Base-by-base conservation (phyloP, 2,888 invertebrate genomes). In the Drymonia ruficornis region DNA sequence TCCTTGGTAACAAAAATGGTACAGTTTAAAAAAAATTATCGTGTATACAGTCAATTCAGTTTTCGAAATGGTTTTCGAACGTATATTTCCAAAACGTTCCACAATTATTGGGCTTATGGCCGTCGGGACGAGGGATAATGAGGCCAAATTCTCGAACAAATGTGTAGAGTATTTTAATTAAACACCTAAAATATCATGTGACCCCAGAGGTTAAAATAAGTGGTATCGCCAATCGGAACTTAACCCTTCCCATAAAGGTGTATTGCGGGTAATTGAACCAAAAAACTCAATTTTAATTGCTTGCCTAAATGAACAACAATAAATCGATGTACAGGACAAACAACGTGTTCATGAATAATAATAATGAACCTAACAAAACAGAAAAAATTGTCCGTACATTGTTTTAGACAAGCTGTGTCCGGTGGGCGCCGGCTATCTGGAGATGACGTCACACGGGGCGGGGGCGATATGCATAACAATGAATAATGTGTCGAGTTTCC, bases 401-500 rank as follows among this genome's bases (percentile, higher is more conserved):
- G 69, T 62, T 71, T 71, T 59, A 59, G 65, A 73, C 61, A 49
- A 61, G 59, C 31, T 15, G 50, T 55, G 55, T 57, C 53, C 57
- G 47, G 52, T 54, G 52, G 31, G 34, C 52, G 53, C 57, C 46
- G 57, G 62, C 54, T 65, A 48, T 45, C 49, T 47, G 48, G 29
- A 50, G 40, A 46, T 65, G 56, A 63, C 58, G 57, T 56, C 52
- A 55, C 52, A 56, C 53, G 28, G 50, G 49, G 52, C 53, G 56
- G 56, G 52, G 56, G 59, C 23, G 54, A 53, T 68, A 65, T 64
- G 61, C 72, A 71, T 64, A 69, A 64, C 57, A 63, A 66, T 67
- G 62, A 58, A 63, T 43, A 44, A 54, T 60, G 59, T 50, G 50
- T 65, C 56, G 53, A 54, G 51, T 47, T 43, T 18, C 16, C 49